These are phyloP conservation scores for Desmodus rotundus DNA, from an alignment of 2,113 vertebrate genomes.

Conservation along the genomic window DNA sequence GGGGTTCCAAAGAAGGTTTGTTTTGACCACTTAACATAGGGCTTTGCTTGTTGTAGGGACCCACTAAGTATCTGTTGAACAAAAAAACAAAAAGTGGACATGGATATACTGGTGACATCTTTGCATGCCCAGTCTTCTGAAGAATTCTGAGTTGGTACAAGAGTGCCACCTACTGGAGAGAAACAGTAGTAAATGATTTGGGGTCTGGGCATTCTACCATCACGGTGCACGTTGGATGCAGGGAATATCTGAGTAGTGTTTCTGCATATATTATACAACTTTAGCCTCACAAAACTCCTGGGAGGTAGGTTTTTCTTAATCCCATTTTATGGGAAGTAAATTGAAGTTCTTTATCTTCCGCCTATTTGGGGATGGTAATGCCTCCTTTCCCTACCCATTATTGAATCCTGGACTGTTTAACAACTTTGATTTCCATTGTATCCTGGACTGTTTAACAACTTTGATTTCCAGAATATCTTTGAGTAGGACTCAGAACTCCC, in stretches of 20 bases:
- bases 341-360: background rate
- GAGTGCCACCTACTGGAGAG: conserved; percentile 58
- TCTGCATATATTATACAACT: background rate
- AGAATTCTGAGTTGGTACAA: background rate
- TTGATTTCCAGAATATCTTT: background rate
- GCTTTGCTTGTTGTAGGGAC: background rate
- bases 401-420: background rate
- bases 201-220: background rate
- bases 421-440: background rate
- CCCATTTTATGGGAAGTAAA: background rate
- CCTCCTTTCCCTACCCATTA: background rate
- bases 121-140: background rate
- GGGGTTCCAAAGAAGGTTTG: background rate
- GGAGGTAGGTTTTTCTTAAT: conserved; percentile 3
- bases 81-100: background rate
- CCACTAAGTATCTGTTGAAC: background rate
- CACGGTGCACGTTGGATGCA: background rate
- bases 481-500: background rate
- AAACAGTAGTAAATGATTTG: background rate
- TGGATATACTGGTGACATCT: background rate
- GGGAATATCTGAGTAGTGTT: background rate
- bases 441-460: background rate
- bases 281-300: background rate
- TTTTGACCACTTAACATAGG: background rate
- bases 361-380: background rate